phyloP scores from a whole-genome alignment of 1,140 invertebrate genomes.

The Steinernema khuongi region DNA sequence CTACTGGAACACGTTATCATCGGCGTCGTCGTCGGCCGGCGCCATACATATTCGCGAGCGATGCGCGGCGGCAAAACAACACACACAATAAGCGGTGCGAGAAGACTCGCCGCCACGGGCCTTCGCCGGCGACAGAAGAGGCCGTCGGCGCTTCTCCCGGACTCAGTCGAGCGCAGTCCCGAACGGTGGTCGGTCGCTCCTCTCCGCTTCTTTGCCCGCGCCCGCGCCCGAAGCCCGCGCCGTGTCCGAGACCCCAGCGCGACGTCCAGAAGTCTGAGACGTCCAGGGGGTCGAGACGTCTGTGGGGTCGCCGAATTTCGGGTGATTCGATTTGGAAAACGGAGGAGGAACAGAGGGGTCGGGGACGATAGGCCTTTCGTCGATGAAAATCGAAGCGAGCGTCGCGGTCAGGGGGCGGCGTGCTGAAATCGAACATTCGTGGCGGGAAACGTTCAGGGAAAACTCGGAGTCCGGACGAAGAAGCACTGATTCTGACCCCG shows the following conservation, averaged over 20 bases:
- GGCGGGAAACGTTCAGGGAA: background rate
- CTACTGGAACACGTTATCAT: slow-evolving; percentile 5
- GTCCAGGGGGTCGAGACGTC: too few species aligned
- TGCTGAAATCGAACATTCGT: background rate
- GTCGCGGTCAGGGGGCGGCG: background rate
- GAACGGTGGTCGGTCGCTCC: too few species aligned
- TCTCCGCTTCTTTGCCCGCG: too few species aligned
- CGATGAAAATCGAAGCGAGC: slow-evolving; percentile 11
- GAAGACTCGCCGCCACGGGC: background rate
- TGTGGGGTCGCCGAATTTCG: background rate
- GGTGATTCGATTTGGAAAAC: background rate
- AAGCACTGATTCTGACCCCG: background rate
- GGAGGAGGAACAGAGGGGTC: background rate
- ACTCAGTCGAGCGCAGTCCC: too few species aligned
- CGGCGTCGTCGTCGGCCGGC: background rate
- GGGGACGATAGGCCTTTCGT: background rate
- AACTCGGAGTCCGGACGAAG: background rate
- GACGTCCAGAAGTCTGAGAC: too few species aligned
- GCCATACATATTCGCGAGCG: background rate
- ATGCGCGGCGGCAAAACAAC: background rate
- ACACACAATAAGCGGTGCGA: background rate
- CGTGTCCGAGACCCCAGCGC: too few species aligned
- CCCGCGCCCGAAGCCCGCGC: too few species aligned
- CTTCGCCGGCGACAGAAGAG: background rate
- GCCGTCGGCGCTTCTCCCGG: too few species aligned